phyloP scores from a whole-genome alignment of 2,888 invertebrate genomes.

The Pandemis cinnamomeana region DNA sequence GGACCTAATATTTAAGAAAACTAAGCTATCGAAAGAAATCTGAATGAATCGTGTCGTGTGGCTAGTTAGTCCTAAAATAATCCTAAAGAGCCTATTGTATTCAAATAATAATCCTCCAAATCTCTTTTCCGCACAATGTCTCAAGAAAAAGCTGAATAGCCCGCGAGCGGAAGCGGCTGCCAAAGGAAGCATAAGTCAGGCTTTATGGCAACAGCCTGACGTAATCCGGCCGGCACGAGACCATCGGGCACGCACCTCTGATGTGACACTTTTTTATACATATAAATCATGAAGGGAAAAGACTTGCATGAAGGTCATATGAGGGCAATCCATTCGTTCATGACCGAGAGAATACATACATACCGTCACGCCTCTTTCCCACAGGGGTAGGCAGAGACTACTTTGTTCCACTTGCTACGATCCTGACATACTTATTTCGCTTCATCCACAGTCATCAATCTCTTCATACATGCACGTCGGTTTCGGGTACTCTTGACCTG shows the following conservation, averaged over 20 bases:
- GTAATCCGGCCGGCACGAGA: constrained; percentile 39
- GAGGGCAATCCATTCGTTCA: neutral
- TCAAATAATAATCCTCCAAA: constrained; percentile 15
- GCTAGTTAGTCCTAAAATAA: constrained; percentile 1
- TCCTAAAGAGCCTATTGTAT: constrained; percentile 19
- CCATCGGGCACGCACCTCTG: constrained; percentile 23
- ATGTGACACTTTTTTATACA: constrained; percentile 4
- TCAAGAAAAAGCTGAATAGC: neutral
- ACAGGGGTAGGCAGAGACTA: too few relatives aligned
- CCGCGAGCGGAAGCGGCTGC: constrained; percentile 39
- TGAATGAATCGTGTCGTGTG: neutral
- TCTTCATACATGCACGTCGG: too few relatives aligned
- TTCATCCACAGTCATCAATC: too few relatives aligned
- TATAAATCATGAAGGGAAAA: too few relatives aligned
- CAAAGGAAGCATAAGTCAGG: constrained; percentile 44
- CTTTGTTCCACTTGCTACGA: too few relatives aligned
- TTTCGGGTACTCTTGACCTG: too few relatives aligned
- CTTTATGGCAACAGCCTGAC: constrained; percentile 44
- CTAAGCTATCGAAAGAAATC: neutral
- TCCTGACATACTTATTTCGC: too few relatives aligned
- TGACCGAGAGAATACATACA: too few relatives aligned
- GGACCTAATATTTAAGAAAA: neutral
- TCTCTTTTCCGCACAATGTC: constrained; percentile 7
- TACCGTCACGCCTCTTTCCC: too few relatives aligned
- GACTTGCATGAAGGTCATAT: neutral